Evolutionary conservation across 2,113 vertebrate species (phyloP).

Genomic region (Picathartes gymnocephalus): DNA sequence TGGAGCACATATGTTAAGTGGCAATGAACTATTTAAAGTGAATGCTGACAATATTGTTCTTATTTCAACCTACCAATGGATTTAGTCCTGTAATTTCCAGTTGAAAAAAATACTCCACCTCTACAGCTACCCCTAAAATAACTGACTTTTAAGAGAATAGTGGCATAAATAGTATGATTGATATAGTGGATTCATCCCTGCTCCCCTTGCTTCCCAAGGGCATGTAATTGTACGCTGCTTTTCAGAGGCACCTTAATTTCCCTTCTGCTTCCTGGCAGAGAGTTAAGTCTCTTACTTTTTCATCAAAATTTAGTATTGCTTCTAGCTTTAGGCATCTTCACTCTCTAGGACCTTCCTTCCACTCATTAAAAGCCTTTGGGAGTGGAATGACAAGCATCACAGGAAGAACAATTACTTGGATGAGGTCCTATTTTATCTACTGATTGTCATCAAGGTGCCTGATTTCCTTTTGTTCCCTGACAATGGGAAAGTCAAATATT

Average conservation of each 20-base stretch:
- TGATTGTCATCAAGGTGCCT: not conserved
- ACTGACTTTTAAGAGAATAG: not conserved
- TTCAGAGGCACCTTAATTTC: not conserved
- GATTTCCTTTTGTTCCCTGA: conserved; percentile 22
- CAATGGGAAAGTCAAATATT: not conserved
- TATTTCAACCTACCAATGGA: not conserved
- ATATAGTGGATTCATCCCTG: not conserved
- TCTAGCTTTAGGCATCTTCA: not conserved
- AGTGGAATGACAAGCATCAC: not conserved
- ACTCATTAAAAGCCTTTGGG: not conserved
- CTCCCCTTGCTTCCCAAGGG: not conserved
- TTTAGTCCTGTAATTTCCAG: not conserved
- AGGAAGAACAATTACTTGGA: not conserved
- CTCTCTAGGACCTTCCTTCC: not conserved
- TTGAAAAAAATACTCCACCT: not conserved
- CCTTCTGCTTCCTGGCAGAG: not conserved
- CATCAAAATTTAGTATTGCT: not conserved
- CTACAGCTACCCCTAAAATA: not conserved
- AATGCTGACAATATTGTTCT: not conserved
- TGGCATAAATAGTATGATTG: not conserved
- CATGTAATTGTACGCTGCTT: not conserved
- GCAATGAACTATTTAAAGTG: not conserved
- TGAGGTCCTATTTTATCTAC: conserved; percentile 15
- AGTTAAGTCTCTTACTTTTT: not conserved
- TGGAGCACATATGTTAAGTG: not conserved